Evolutionary conservation across 2,113 vertebrate genomes (phyloP).

Genomic region (Oncorhynchus nerka): DNA sequence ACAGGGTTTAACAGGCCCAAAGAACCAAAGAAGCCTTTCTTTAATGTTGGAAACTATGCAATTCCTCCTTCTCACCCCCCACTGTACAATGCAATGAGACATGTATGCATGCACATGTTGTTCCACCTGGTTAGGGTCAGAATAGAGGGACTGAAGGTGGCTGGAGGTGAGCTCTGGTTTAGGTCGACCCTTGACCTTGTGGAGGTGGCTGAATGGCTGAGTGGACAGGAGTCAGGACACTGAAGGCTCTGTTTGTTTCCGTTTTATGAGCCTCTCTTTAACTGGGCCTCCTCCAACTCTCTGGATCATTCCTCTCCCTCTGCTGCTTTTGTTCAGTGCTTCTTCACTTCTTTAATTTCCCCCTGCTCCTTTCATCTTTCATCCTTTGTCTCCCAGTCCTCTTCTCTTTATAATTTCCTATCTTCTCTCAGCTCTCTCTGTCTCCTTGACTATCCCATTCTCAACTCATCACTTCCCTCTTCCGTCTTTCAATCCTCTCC

Average conservation of each 20-base stretch:
- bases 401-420: too few relatives aligned
- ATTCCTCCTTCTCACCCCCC: conserved; percentile 21
- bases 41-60: not conserved
- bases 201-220: conserved; percentile 38
- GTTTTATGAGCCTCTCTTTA: not conserved
- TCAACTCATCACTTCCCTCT: too few relatives aligned
- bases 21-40: not conserved
- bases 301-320: conserved; percentile 12
- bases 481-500: not conserved
- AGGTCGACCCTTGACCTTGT: conserved; percentile 21
- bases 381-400: not conserved
- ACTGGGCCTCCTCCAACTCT: not conserved
- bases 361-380: not conserved
- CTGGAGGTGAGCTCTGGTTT: conserved; percentile 23
- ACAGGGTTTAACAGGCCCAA: not conserved
- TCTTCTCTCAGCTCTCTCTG: too few relatives aligned
- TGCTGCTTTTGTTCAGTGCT: not conserved
- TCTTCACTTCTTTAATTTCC: not conserved
- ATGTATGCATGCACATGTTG: conserved; percentile 28
- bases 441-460: too few relatives aligned
- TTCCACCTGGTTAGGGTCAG: conserved; percentile 35
- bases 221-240: not conserved
- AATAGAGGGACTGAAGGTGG: conserved; percentile 16
- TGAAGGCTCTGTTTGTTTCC: not conserved
- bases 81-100: conserved; percentile 31